phyloP scores from a whole-genome alignment of 2,888 invertebrate species.

The Melanophora roralis region DNA sequence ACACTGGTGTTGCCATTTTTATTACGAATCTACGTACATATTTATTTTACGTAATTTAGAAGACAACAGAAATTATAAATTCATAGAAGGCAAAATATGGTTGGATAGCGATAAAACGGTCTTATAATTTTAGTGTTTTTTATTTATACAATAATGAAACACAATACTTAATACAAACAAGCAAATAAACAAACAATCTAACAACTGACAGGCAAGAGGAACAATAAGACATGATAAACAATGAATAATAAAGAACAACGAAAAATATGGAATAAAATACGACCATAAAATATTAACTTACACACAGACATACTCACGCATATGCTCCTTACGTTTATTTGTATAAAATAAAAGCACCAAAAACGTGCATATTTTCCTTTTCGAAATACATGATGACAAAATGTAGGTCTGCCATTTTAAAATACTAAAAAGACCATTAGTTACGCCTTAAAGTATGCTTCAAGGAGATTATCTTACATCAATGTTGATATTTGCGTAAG shows the following conservation, averaged over 20 bases:
- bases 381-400: slow-evolving; percentile 52
- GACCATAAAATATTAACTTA: slow-evolving; percentile 24
- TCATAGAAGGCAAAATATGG: slow-evolving; percentile 59
- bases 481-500: slow-evolving; percentile 54
- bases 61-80: slow-evolving; percentile 60
- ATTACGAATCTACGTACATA: no score
- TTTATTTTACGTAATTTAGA: not conserved
- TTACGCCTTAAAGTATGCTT: slow-evolving; percentile 76
- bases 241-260: slow-evolving; percentile 53
- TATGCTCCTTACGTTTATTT: not conserved
- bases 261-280: slow-evolving; percentile 53
- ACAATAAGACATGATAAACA: slow-evolving; percentile 46
- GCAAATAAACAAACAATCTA: slow-evolving; percentile 9
- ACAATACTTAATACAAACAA: slow-evolving; percentile 48
- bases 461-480: slow-evolving; percentile 73
- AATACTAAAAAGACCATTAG: slow-evolving; percentile 75
- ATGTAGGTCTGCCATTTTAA: slow-evolving; percentile 73
- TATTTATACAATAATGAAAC: slow-evolving; percentile 15
- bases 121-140: slow-evolving; percentile 2
- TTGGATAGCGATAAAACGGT: slow-evolving; percentile 43
- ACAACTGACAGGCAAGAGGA: not conserved
- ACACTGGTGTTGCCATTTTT: not conserved
- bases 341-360: not conserved
- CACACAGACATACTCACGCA: slow-evolving; percentile 1
- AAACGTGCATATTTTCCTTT: slow-evolving; percentile 18